These are phyloP conservation scores for Leucopternis melanops DNA, from an alignment of 2,113 vertebrate species.

Conservation along the genomic window DNA sequence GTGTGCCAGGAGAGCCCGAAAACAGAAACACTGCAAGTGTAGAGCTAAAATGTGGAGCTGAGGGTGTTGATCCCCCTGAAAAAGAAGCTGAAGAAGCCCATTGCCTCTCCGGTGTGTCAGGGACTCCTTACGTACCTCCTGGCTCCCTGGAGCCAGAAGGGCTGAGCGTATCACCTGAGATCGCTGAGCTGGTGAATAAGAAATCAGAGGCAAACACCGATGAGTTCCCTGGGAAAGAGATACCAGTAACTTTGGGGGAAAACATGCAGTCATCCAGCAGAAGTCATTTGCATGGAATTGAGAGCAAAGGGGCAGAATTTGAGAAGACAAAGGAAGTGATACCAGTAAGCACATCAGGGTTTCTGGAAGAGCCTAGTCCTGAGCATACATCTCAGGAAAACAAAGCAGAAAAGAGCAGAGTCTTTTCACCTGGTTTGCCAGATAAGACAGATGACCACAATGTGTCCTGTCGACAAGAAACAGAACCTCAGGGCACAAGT, in stretches of 20 bases:
- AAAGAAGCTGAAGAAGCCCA: neutral
- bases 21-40: neutral
- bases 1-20: neutral
- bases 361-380: neutral
- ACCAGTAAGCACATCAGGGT: fast-evolving
- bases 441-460: neutral
- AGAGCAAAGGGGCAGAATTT: neutral
- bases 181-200: neutral
- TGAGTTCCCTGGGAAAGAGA: neutral
- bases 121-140: neutral
- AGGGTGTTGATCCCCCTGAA: neutral
- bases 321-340: neutral
- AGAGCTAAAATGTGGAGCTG: neutral
- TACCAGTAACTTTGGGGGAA: neutral
- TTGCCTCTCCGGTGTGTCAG: neutral
- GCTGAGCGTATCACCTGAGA: neutral
- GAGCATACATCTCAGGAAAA: neutral
- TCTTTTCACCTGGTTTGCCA: neutral
- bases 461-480: neutral
- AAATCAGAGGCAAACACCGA: neutral
- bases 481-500: neutral
- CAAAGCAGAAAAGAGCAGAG: neutral
- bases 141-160: neutral
- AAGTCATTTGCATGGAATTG: neutral
- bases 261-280: neutral